A percentile compares a stretch with the other conserved stretches of the same genome.
These are phyloP conservation scores for Samia ricini DNA, from an alignment of 1,140 invertebrate species.

Conservation along the genomic window DNA sequence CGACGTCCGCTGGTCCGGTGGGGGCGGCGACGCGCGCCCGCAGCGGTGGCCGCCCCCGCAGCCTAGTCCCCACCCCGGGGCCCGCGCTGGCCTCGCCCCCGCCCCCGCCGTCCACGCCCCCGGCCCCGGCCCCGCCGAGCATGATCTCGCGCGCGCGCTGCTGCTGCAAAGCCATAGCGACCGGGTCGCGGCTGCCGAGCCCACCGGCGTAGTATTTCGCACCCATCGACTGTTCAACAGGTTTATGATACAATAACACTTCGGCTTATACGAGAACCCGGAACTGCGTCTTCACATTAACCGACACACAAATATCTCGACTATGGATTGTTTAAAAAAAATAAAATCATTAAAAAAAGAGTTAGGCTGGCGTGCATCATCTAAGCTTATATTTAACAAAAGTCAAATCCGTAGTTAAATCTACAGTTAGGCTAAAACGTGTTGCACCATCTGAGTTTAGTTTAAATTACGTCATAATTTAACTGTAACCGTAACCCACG, in stretches of 20 bases:
- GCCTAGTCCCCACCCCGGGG: slow-evolving; percentile 21
- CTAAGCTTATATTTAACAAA: too few species aligned
- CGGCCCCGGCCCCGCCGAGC: slow-evolving; percentile 43
- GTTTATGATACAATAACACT: not conserved
- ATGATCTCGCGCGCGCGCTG: slow-evolving; percentile 67
- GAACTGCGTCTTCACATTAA: too few species aligned
- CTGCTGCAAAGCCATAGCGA: slow-evolving; percentile 72
- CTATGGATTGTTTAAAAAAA: too few species aligned
- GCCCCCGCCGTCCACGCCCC: slow-evolving; percentile 24
- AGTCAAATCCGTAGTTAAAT: too few species aligned
- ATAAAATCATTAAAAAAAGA: too few species aligned
- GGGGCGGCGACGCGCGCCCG: slow-evolving; percentile 20
- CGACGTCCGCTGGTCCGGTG: slow-evolving; percentile 40
- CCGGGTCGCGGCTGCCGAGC: slow-evolving; percentile 71
- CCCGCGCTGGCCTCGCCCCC: slow-evolving; percentile 13
- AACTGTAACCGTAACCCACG: too few species aligned
- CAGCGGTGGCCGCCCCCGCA: slow-evolving; percentile 25
- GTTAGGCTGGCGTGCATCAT: too few species aligned
- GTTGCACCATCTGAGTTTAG: too few species aligned
- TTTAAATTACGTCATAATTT: too few species aligned
- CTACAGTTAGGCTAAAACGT: too few species aligned
- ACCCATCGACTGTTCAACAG: slow-evolving; percentile 32
- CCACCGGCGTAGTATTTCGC: slow-evolving; percentile 74
- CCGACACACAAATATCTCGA: too few species aligned
- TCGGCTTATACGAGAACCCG: too few species aligned